phyloP scores from a whole-genome alignment of 2,797 vertebrate genomes.

The Trichosurus vulpecula region DNA sequence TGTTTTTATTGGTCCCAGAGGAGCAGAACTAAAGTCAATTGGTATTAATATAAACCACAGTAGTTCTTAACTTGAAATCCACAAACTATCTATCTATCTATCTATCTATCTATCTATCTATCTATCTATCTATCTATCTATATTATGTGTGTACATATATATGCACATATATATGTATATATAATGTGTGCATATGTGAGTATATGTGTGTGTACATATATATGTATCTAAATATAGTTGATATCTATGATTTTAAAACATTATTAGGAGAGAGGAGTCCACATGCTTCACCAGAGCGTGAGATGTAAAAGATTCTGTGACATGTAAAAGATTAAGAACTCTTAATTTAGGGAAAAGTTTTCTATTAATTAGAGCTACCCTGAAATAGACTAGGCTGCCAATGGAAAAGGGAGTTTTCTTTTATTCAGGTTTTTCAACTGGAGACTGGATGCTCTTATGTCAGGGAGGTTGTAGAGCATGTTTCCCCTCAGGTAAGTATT shows the following conservation, averaged over 20 bases:
- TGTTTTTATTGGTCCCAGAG: neutral
- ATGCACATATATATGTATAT: too few relatives aligned
- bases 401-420: neutral
- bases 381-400: neutral
- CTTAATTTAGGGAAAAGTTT: neutral
- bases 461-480: neutral
- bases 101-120: too few relatives aligned
- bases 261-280: neutral
- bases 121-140: too few relatives aligned
- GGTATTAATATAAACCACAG: neutral
- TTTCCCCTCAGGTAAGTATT: neutral
- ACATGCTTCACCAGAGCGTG: neutral
- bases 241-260: neutral
- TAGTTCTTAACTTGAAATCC: neutral
- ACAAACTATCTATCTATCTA: neutral
- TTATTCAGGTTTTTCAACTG: neutral
- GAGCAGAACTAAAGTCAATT: neutral
- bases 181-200: too few relatives aligned
- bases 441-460: neutral
- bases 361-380: neutral
- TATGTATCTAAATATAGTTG: neutral
- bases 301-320: neutral
- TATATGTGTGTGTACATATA: too few relatives aligned
- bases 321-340: neutral
- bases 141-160: too few relatives aligned